Evolutionary conservation across 2,797 vertebrate genomes (phyloP), one percentile per base, ranked within the genome.

Genomic region (Pangasius krempfi): DNA sequence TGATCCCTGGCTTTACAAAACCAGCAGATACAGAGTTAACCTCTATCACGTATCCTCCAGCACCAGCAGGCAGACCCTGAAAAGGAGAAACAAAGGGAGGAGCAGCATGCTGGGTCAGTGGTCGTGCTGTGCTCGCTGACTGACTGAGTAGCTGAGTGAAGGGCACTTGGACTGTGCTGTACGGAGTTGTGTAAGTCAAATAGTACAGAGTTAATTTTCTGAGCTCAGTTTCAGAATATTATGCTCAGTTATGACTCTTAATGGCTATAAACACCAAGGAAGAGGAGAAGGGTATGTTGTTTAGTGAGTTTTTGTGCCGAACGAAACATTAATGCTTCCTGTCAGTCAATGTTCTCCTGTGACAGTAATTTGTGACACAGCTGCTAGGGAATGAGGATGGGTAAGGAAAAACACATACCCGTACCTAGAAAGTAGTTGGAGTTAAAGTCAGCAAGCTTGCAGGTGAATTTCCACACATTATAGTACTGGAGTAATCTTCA

Each of bases 361-460:
- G 70, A 66, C 30, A 52, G 85, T 70, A 80, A 84, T 40, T 40
- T 30, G 18, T 87, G 22, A 7, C 47, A 68, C 56, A 64, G 79
- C 70, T 64, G 33, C 54, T 47, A 64, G 47, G 30, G 90, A 89
- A 91, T 89, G 90, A 90, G 86, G 89, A 87, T 85, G 47, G 18
- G 50, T 76, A 47, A 5, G 13, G 18, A 76, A 83, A 86, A 86
- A 87, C 52, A 73, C 16, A 50, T 27, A 14, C 14, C 18, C 47
- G 78, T 47, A 20, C 47, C 30, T 52, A 56, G 12, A 66, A 54
- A 73, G 10, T 50, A 47, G 27, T 52, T 50, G 5, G 22, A 47
- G 5, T 13, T 12, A 62, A 44, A 37, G 4, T 62, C 7, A 62
- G 22, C 3, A 16, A 86, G 20, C n/a, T 64, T 40, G 44, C 30